Conservation (phyloP, 2,797 vertebrate species). For the Macropus fuliginosus region DNA sequence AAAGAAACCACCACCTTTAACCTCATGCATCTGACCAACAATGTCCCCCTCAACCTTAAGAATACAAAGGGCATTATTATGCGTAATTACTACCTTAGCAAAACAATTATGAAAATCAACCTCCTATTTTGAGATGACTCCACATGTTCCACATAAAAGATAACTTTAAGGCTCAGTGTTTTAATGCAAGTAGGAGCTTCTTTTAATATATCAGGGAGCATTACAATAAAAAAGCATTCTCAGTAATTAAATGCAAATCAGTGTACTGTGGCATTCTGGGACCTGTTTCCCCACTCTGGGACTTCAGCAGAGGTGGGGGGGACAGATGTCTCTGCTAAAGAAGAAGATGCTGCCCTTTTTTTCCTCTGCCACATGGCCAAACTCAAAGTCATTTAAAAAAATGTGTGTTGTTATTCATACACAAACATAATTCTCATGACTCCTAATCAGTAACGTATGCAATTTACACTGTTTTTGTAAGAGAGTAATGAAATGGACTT, state of each 20-base stretch:
- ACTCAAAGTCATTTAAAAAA: neutral
- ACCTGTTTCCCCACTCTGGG: neutral
- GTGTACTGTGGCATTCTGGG: constrained; percentile 35
- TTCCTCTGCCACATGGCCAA: neutral
- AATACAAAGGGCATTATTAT: constrained; percentile 56
- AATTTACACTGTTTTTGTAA: neutral
- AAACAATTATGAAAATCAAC: constrained; percentile 67
- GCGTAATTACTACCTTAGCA: constrained; percentile 49
- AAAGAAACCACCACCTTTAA: neutral
- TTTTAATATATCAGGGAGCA: constrained; percentile 61
- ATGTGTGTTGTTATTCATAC: neutral
- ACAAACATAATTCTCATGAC: neutral
- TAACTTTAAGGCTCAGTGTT: constrained; percentile 59
- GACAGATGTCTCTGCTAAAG: neutral
- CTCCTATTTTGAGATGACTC: constrained; percentile 62
- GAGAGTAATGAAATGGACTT: neutral
- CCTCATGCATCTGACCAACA: constrained; percentile 30
- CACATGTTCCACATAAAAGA: constrained; percentile 58
- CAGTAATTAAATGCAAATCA: constrained; percentile 68
- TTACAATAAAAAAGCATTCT: constrained; percentile 58
- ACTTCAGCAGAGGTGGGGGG: neutral
- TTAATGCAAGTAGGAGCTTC: constrained; percentile 64
- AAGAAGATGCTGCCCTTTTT: neutral
- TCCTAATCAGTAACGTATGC: neutral
- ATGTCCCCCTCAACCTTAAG: constrained; percentile 56